Base-by-base conservation (phyloP, 2,888 invertebrate genomes). In the Phyto melanocephala region DNA sequence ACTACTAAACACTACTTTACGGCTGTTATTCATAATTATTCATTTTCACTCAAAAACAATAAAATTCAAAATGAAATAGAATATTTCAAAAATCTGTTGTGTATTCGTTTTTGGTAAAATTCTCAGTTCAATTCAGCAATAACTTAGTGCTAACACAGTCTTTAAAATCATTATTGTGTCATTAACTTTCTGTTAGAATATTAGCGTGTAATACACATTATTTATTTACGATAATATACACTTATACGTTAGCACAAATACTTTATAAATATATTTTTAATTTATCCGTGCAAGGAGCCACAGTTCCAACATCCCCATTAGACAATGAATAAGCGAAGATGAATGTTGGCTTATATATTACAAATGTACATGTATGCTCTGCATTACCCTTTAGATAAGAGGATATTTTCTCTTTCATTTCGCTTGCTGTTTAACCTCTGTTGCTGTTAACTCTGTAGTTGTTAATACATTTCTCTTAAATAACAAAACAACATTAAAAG, bases 151-250 rank as follows among this genome's bases (percentile, higher is more conserved):
- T 60, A 37, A 71, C 47, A 60, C 22, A 15, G 22, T 71, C 47
- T 60, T 71, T 71, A 71, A 68, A 15, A 68, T 58, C 35, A 37
- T 47, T 50, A 22, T 58, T 28, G 54, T 42, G 24, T 15, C 71
- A 60, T 71, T 71, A 71, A 60, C 58, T 58, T 60, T 50, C 47
- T 15, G 20, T 50, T 50, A 50, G 15, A 60, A 1, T 60, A 60
- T 15, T 60, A 50, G 47, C 37, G 50, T 37, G 13, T 45, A 33
- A 10, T n/a, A n/a, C n/a, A n/a, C n/a, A n/a, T 47, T 28, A 54
- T 54, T n/a, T 24, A 42, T 13, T 33, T 33, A n/a, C n/a, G n/a
- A n/a, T 17, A 17, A 58, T 11, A 58, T 20, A 17, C n/a, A 22
- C 22, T 3, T 22, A 2, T 50, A 45, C 17, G 45, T 20, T 10